These are phyloP conservation scores for Bufotes viridis DNA, from an alignment of 2,797 vertebrate genomes.

Conservation along the genomic window DNA sequence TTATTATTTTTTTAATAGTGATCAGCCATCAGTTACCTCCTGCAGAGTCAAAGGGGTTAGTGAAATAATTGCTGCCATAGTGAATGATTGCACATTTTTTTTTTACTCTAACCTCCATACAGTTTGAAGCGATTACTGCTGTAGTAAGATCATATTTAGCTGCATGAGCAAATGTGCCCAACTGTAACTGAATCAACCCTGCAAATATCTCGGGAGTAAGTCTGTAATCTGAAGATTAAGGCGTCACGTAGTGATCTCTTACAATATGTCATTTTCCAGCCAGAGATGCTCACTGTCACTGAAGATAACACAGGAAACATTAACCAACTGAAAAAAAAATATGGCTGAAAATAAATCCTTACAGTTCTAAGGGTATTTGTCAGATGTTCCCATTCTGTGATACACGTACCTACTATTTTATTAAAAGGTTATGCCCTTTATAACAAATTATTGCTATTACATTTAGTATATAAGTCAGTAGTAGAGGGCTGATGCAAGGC, in stretches of 20 bases:
- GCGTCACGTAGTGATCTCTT: constrained; percentile 46
- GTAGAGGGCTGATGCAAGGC: background rate
- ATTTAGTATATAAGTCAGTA: no score
- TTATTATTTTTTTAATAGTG: background rate
- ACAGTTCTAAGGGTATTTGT: constrained; percentile 24
- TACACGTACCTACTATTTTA: background rate
- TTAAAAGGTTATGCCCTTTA: background rate
- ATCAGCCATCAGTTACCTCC: background rate
- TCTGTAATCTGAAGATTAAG: constrained; percentile 63
- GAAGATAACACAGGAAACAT: constrained; percentile 60
- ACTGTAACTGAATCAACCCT: constrained; percentile 54
- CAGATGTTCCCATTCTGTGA: background rate
- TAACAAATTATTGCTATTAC: background rate
- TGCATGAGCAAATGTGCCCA: constrained; percentile 54
- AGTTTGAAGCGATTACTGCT: constrained; percentile 30
- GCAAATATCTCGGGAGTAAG: constrained; percentile 48
- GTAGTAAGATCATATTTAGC: constrained; percentile 54
- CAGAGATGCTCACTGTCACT: constrained; percentile 59
- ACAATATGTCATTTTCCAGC: constrained; percentile 62
- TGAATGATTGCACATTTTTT: background rate
- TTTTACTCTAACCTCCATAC: constrained; percentile 15
- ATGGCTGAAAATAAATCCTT: constrained; percentile 39
- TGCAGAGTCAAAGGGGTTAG: background rate
- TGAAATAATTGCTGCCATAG: background rate
- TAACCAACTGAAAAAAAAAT: constrained; percentile 37